Percentiles rank a stretch among this genome's conserved stretches.
These are phyloP conservation scores for Babylonia areolata DNA, from an alignment of 1,140 invertebrate species.

Conservation along the genomic window DNA sequence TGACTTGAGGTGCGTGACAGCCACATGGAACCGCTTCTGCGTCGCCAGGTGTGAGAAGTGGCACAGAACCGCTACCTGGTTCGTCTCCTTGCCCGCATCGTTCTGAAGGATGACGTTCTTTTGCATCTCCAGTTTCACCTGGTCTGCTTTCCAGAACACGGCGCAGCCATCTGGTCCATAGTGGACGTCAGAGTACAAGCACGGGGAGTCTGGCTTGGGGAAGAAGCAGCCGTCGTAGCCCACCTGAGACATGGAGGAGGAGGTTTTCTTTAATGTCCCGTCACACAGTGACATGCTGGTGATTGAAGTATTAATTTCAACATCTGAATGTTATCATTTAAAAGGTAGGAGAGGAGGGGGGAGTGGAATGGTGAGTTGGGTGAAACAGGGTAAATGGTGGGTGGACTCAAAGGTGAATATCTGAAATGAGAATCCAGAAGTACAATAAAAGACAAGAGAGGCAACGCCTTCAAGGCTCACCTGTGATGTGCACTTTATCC, in stretches of 20 bases:
- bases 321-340: too few species aligned
- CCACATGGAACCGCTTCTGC: conserved; percentile 80
- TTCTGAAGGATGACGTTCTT: conserved; percentile 83
- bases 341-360: too few species aligned
- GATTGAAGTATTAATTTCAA: too few species aligned
- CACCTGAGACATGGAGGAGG: conserved; percentile 78
- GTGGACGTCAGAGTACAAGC: conserved; percentile 82
- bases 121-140: conserved; percentile 80
- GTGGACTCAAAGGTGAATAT: too few species aligned
- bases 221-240: conserved; percentile 85
- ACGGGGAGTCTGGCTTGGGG: conserved; percentile 88
- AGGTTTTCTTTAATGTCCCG: too few species aligned
- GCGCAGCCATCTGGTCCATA: conserved; percentile 89
- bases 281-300: too few species aligned
- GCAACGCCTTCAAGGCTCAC: too few species aligned
- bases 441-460: too few species aligned
- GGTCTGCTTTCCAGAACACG: conserved; percentile 83
- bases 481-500: too few species aligned
- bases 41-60: conserved; percentile 42
- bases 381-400: too few species aligned
- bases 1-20: conserved; percentile 87
- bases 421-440: too few species aligned
- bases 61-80: conserved; percentile 82
- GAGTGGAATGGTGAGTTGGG: too few species aligned
- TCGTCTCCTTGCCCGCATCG: conserved; percentile 85